Conservation (phyloP, 2,888 invertebrate genomes). For the Anoplius nigerrimus region DNA sequence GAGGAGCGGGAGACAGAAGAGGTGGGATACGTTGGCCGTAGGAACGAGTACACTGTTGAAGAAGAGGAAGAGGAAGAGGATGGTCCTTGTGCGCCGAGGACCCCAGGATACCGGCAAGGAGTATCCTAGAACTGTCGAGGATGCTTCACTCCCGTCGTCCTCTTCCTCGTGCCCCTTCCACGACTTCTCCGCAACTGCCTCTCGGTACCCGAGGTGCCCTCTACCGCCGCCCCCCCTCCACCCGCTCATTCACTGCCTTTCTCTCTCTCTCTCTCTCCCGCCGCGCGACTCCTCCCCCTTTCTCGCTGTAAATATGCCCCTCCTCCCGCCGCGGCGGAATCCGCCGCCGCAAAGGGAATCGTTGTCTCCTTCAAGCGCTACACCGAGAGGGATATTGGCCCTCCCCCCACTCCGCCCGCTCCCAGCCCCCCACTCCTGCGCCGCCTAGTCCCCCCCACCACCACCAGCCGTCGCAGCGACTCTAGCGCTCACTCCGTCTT, state of each 20-base stretch:
- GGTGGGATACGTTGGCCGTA: conserved; percentile 31
- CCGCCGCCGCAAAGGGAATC: conserved; percentile 54
- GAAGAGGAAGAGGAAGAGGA: conserved; percentile 66
- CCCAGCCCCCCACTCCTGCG: conserved; percentile 1
- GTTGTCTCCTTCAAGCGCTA: conserved; percentile 59
- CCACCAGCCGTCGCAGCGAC: too few species aligned
- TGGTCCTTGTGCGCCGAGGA: conserved; percentile 71
- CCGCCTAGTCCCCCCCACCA: neutral
- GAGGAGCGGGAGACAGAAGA: conserved; percentile 3
- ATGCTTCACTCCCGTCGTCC: conserved; percentile 71
- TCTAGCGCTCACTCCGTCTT: too few species aligned
- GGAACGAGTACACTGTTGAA: conserved; percentile 53
- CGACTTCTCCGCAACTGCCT: conserved; percentile 29
- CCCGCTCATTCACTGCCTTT: conserved; percentile 28
- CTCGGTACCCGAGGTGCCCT: conserved; percentile 13
- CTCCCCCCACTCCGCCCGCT: conserved; percentile 3
- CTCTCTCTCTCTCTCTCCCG: conserved; percentile 8
- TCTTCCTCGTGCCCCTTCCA: conserved; percentile 54
- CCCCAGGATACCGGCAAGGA: conserved; percentile 71
- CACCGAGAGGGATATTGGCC: conserved; percentile 49
- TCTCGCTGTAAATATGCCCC: conserved; percentile 58
- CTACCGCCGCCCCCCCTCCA: conserved; percentile 11
- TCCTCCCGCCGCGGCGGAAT: conserved; percentile 49
- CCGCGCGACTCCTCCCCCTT: conserved; percentile 27
- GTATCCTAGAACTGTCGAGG: conserved; percentile 73